phyloP scores from a whole-genome alignment of 2,888 invertebrate species.

The Odontomyia ornata region DNA sequence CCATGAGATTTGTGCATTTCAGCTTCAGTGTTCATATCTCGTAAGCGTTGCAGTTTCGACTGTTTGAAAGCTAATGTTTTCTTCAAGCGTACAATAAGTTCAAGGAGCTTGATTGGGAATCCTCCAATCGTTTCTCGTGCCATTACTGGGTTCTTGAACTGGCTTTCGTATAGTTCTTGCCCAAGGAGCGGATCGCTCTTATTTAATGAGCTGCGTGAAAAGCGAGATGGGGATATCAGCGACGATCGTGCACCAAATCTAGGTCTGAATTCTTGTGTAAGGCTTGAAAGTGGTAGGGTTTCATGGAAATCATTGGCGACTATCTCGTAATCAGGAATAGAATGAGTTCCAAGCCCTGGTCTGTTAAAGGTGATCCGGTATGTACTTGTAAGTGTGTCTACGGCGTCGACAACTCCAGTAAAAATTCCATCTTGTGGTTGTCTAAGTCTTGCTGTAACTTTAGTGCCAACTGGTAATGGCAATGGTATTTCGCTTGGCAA shows the following conservation, averaged over 20 bases:
- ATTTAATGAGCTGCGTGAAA: conserved; percentile 55
- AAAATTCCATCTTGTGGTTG: conserved; percentile 96
- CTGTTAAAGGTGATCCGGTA: conserved; percentile 96
- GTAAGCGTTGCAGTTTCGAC: conserved; percentile 79
- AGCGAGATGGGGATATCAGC: conserved; percentile 61
- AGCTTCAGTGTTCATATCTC: conserved; percentile 89
- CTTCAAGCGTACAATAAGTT: conserved; percentile 85
- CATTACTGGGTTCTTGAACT: conserved; percentile 63
- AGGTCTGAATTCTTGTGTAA: conserved; percentile 82
- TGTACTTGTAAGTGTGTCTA: conserved; percentile 92
- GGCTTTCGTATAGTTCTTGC: conserved; percentile 62
- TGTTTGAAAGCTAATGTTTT: conserved; percentile 86
- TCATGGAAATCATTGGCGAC: conserved; percentile 92
- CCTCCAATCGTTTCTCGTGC: conserved; percentile 71
- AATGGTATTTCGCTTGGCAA: conserved; percentile 94
- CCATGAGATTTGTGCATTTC: conserved; percentile 86
- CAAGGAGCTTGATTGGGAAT: conserved; percentile 85
- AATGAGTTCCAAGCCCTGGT: conserved; percentile 91
- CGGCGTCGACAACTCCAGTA: conserved; percentile 92
- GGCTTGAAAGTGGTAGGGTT: conserved; percentile 85
- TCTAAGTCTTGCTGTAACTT: conserved; percentile 88
- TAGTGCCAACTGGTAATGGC: conserved; percentile 93
- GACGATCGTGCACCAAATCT: conserved; percentile 71
- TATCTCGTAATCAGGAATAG: conserved; percentile 96
- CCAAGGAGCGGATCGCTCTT: conserved; percentile 79